Conservation (phyloP, 2,888 invertebrate species). For the Anorthoa munda region DNA sequence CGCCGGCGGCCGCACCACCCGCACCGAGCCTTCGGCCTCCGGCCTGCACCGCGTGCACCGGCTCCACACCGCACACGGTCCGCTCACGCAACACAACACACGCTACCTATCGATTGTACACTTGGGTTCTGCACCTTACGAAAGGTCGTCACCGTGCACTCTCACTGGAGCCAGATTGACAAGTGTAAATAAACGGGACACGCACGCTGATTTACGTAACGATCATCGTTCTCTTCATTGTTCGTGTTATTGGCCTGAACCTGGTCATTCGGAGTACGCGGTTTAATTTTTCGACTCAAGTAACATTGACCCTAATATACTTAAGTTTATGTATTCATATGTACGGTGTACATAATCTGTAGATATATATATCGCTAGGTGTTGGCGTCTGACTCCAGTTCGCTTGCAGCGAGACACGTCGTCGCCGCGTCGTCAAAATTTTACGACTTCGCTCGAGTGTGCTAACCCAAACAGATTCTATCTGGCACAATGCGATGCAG, state of each 20-base stretch:
- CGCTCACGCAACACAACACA: slow-evolving; percentile 78
- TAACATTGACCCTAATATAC: slow-evolving; percentile 37
- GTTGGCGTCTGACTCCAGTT: slow-evolving; percentile 34
- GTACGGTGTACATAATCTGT: slow-evolving; percentile 20
- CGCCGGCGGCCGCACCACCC: slow-evolving; percentile 76
- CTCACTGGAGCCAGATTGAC: slow-evolving; percentile 58
- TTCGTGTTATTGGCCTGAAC: slow-evolving; percentile 37
- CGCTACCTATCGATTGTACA: slow-evolving; percentile 74
- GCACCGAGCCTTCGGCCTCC: slow-evolving; percentile 72
- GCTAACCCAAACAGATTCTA: slow-evolving; percentile 67
- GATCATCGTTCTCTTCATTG: slow-evolving; percentile 38
- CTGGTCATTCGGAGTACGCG: slow-evolving; percentile 2
- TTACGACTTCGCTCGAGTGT: slow-evolving; percentile 63
- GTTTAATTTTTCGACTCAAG: slow-evolving; percentile 10
- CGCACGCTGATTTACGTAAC: slow-evolving; percentile 40
- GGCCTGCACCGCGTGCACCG: slow-evolving; percentile 82
- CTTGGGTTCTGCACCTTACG: slow-evolving; percentile 72
- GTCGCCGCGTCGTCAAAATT: slow-evolving; percentile 65
- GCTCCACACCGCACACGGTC: slow-evolving; percentile 71
- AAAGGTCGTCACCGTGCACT: slow-evolving; percentile 67
- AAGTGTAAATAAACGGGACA: slow-evolving; percentile 64
- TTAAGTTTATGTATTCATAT: slow-evolving; percentile 29
- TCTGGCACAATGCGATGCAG: slow-evolving; percentile 59
- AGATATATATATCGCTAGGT: slow-evolving; percentile 38
- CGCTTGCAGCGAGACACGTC: slow-evolving; percentile 56